Base-by-base conservation (phyloP, 35 echinoderm and acorn worm genomes). In the Apostichopus parvimensis region DNA sequence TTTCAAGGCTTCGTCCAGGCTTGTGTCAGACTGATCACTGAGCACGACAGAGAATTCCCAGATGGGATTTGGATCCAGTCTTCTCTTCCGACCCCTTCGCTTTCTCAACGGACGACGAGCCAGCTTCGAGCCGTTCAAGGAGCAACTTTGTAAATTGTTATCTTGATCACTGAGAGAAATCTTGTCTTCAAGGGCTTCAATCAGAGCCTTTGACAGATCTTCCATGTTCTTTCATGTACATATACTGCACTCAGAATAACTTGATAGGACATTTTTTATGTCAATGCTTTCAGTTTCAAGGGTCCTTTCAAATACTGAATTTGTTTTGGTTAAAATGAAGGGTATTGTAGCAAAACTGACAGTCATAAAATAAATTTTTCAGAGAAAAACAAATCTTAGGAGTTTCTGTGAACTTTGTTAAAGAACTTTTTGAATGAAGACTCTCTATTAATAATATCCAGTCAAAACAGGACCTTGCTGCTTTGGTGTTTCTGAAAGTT, bases 1-100 rank as follows among this genome's bases (percentile, higher is more conserved):
- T 90, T 99, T 99, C 77, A 96, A 65, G 3, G 97, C 97, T 71
- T 95, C 97, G 91, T 99, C 97, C 20, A 96, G 80, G 87, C 95
- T 99, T 17, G 97, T 93, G 77, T 99, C 97, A 5, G 97, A 99
- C 25, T 93, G 92, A 61, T 94, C 93, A 85, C 97, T 99, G 61
- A 96, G 80, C 73, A 94, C 94, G 3, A 94, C 89, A 6, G 92
- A 78, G 75, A 95, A 77, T 55, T 99, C 97, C 95, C 97, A 99
- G 1, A 96, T 81, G 15, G 95, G 93, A 64, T 99, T 99, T 45
- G 91, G 93, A 65, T 99, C 97, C 45, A 92, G 90, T 52, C 97
- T 82, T 55, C 97, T 92, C 79, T 99, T 99, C 23, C 95, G 78
- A 77, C 95, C 93, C 23, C 97, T 65, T 4, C 95, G 87, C 56